Percentiles rank a stretch among this genome's conserved stretches.
Conservation (phyloP, 2,113 vertebrate genomes). For the Caranx melampygus region DNA sequence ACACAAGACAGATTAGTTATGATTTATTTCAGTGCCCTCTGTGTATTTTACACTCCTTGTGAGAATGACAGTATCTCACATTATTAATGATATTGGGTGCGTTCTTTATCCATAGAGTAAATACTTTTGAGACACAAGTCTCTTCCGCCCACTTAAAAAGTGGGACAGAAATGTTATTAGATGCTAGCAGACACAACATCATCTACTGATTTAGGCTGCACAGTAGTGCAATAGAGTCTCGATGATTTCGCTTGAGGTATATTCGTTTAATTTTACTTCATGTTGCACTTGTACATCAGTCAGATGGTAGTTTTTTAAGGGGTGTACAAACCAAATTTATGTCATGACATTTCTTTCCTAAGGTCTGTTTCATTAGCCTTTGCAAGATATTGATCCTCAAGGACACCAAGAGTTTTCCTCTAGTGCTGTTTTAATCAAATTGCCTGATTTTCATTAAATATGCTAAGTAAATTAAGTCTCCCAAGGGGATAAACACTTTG, state of each 20-base stretch:
- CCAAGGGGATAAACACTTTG: constrained; percentile 24
- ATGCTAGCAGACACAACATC: too few species aligned
- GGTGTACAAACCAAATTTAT: neutral
- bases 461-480: constrained; percentile 27
- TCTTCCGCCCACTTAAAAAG: too few species aligned
- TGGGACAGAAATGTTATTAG: too few species aligned
- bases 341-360: neutral
- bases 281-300: neutral
- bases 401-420: constrained; percentile 3
- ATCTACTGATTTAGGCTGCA: too few species aligned
- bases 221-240: too few species aligned
- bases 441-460: constrained; percentile 16
- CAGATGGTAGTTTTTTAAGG: neutral
- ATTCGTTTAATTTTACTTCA: too few species aligned
- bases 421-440: constrained; percentile 32
- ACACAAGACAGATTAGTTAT: neutral
- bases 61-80: neutral
- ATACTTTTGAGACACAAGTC: too few species aligned
- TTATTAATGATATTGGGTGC: neutral
- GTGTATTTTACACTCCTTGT: too few species aligned
- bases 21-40: neutral
- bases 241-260: too few species aligned
- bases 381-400: constrained; percentile 29
- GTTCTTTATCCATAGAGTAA: too few species aligned
- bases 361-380: neutral